Conservation (phyloP, 2,888 invertebrate genomes). For the Eupithecia dodoneata region DNA sequence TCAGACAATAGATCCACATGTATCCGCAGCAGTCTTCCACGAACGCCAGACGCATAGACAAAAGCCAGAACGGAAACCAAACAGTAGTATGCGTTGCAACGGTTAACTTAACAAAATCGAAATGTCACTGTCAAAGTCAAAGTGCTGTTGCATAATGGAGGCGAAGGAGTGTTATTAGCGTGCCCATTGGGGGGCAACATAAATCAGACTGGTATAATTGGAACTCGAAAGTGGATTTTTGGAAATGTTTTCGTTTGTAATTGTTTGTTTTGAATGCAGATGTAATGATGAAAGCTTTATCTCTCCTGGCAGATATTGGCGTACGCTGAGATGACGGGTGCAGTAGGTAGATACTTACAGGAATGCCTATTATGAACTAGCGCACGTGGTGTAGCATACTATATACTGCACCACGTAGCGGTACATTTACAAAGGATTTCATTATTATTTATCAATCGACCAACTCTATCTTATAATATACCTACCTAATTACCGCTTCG, state of each 20-base stretch:
- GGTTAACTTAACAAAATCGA: constrained; percentile 37
- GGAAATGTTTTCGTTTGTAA: constrained; percentile 47
- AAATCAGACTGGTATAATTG: constrained; percentile 53
- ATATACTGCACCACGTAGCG: neutral
- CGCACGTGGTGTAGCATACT: too few species aligned
- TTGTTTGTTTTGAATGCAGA: constrained; percentile 47
- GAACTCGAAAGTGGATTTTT: constrained; percentile 48
- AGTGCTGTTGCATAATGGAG: constrained; percentile 49
- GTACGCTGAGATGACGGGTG: constrained; percentile 28
- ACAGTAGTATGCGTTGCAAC: constrained; percentile 55
- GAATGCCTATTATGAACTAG: neutral
- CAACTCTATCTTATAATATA: neutral
- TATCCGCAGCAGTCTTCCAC: constrained; percentile 56
- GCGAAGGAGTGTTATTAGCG: constrained; percentile 48
- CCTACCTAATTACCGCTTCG: neutral
- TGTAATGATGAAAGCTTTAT: constrained; percentile 45
- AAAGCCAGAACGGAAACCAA: constrained; percentile 64
- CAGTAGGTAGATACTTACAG: neutral
- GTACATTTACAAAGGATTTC: neutral
- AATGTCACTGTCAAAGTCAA: constrained; percentile 44
- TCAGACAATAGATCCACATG: constrained; percentile 44
- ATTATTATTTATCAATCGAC: neutral
- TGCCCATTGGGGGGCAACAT: constrained; percentile 53
- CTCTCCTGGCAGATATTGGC: constrained; percentile 25
- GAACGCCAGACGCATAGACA: constrained; percentile 53